phyloP scores from a whole-genome alignment of 1,140 invertebrate genomes.

The Sogatella furcifera region DNA sequence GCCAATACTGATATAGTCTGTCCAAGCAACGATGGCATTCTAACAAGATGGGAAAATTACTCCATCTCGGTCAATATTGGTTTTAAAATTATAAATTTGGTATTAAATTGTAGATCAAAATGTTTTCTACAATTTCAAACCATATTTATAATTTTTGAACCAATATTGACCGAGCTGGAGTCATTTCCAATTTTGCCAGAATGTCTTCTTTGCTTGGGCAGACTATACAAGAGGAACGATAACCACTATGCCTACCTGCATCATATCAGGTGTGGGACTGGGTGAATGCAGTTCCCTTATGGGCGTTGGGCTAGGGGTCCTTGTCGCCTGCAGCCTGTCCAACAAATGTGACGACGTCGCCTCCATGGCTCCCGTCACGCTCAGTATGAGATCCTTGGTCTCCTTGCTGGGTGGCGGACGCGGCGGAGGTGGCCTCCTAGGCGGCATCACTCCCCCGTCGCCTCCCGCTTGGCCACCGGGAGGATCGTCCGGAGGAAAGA shows the following conservation, averaged over 20 bases:
- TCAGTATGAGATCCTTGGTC: slow-evolving; percentile 74
- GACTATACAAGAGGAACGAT: too few species aligned
- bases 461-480: slow-evolving; percentile 3
- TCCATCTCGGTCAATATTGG: too few species aligned
- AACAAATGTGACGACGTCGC: slow-evolving; percentile 73
- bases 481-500: slow-evolving; percentile 3
- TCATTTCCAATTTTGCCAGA: too few species aligned
- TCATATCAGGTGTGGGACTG: slow-evolving; percentile 66
- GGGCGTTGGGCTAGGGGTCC: slow-evolving; percentile 69
- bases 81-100: too few species aligned
- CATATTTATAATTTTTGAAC: too few species aligned
- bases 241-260: slow-evolving; percentile 28
- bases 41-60: too few species aligned
- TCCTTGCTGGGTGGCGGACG: slow-evolving; percentile 51
- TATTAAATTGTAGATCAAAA: too few species aligned
- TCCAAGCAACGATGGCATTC: too few species aligned
- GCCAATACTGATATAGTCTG: too few species aligned
- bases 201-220: too few species aligned
- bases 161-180: too few species aligned
- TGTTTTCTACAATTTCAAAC: too few species aligned
- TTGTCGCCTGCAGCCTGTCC: slow-evolving; percentile 66
- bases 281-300: slow-evolving; percentile 68
- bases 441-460: slow-evolving; percentile 25
- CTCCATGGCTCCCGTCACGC: slow-evolving; percentile 79
- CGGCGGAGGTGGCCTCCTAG: slow-evolving; percentile 38